Conservation (phyloP, 1,140 invertebrate species). For the Drosophila ironensis region DNA sequence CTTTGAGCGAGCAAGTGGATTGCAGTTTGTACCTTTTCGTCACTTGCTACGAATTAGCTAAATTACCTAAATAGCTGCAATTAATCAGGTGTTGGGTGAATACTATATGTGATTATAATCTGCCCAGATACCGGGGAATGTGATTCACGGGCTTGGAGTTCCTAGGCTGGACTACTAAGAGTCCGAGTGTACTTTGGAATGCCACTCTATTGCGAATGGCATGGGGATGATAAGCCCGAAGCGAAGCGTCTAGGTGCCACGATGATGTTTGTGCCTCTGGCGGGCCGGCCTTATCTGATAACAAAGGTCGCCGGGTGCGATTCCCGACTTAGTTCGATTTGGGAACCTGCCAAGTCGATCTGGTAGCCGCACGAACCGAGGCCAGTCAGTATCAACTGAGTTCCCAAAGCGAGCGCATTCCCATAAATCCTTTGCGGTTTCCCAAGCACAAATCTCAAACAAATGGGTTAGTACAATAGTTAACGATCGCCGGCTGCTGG, state of each 20-base stretch:
- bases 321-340: constrained; percentile 52
- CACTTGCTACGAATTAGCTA: constrained; percentile 17
- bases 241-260: constrained; percentile 35
- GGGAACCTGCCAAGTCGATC: constrained; percentile 22
- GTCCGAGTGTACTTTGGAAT: constrained; percentile 57
- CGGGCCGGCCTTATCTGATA: constrained; percentile 38
- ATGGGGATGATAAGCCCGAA: constrained; percentile 59
- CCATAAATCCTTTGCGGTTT: not conserved
- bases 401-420: not conserved
- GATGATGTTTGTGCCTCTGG: constrained; percentile 26
- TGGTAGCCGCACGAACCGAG: constrained; percentile 10
- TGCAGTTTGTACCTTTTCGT: constrained; percentile 58
- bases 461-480: constrained; percentile 63
- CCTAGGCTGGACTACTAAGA: constrained; percentile 35
- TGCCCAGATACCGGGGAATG: constrained; percentile 13
- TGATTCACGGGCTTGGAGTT: constrained; percentile 62
- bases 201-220: constrained; percentile 35
- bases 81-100: constrained; percentile 24
- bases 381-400: constrained; percentile 32
- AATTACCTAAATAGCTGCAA: not conserved
- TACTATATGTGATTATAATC: constrained; percentile 30
- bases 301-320: constrained; percentile 47
- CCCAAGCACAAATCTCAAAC: not conserved
- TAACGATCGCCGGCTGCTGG: not conserved
- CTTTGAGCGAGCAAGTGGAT: constrained; percentile 6